phyloP scores from a whole-genome alignment of 1,140 invertebrate species.

The Drosophila parabipectinata region DNA sequence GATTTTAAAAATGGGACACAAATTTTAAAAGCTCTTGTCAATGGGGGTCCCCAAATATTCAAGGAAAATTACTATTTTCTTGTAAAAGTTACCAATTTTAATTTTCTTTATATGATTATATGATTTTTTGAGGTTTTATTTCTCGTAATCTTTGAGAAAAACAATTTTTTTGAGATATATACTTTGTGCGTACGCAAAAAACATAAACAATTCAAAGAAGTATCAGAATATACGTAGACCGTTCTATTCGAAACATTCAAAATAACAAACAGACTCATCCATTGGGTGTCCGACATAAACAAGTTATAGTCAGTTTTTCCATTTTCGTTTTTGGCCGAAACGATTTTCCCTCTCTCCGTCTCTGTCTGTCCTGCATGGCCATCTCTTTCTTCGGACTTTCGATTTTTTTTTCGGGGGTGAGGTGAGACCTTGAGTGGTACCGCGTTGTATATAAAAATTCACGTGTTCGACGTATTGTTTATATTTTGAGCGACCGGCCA shows the following conservation, averaged over 20 bases:
- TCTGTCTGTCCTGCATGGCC: neutral
- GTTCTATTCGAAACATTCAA: conserved; percentile 16
- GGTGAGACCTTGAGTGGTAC: neutral
- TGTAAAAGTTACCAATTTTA: too few species aligned
- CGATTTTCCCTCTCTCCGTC: conserved; percentile 6
- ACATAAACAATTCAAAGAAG: neutral
- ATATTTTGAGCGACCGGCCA: conserved; percentile 34
- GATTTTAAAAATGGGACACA: neutral
- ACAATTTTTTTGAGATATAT: neutral
- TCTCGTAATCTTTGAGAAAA: neutral
- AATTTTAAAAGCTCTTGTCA: neutral
- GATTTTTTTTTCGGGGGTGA: conserved; percentile 23
- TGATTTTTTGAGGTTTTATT: too few species aligned
- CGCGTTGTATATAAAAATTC: conserved; percentile 10
- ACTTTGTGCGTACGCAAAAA: conserved; percentile 6
- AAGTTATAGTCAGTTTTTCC: conserved; percentile 43
- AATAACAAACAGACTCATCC: conserved; percentile 34
- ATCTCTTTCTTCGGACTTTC: conserved; percentile 1
- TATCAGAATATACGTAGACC: neutral
- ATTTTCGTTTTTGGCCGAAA: conserved; percentile 22
- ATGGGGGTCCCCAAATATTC: neutral
- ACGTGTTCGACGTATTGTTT: conserved; percentile 32
- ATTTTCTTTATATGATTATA: too few species aligned
- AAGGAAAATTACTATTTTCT: neutral
- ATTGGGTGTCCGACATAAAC: conserved; percentile 40